Evolutionary conservation across 2,797 vertebrate species (phyloP).

Genomic region (Oceanodroma leucorhoa): DNA sequence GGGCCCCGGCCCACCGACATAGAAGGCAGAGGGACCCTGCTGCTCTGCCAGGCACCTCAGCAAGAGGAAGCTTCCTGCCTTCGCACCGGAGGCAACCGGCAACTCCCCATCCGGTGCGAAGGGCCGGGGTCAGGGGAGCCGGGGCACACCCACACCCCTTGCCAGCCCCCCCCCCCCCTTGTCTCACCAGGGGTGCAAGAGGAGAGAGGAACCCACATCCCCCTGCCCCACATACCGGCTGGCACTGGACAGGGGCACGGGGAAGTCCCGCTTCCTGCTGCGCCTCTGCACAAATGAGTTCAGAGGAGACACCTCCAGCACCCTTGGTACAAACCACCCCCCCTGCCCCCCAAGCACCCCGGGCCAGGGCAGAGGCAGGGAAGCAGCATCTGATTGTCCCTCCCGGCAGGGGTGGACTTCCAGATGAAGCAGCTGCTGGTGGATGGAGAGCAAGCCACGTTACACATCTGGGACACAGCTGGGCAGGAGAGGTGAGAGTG

Average conservation of each 20-base stretch:
- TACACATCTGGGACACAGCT: slow-evolving; percentile 84
- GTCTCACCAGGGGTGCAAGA: neutral
- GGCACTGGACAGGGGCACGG: slow-evolving; percentile 74
- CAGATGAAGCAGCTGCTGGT: slow-evolving; percentile 83
- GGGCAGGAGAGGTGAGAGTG: slow-evolving; percentile 75
- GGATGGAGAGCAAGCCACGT: slow-evolving; percentile 76
- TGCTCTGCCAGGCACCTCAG: slow-evolving; percentile 26
- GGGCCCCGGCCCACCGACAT: accelerated
- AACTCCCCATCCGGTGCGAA: neutral
- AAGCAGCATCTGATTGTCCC: neutral
- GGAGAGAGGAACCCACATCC: neutral
- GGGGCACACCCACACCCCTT: neutral
- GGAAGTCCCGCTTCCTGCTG: slow-evolving; percentile 82
- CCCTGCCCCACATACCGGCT: slow-evolving; percentile 71
- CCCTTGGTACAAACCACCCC: slow-evolving; percentile 65
- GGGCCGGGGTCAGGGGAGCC: neutral
- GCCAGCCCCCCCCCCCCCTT: accelerated
- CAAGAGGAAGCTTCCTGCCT: slow-evolving; percentile 77
- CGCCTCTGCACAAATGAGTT: slow-evolving; percentile 76
- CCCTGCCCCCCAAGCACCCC: slow-evolving; percentile 67
- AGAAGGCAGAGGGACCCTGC: neutral
- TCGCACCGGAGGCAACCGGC: slow-evolving; percentile 68
- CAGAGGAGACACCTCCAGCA: slow-evolving; percentile 75
- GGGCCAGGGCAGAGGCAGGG: neutral
- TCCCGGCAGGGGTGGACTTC: slow-evolving; percentile 77